phyloP scores from a whole-genome alignment of 1,140 invertebrate genomes.

The Drosophila prosaltans region DNA sequence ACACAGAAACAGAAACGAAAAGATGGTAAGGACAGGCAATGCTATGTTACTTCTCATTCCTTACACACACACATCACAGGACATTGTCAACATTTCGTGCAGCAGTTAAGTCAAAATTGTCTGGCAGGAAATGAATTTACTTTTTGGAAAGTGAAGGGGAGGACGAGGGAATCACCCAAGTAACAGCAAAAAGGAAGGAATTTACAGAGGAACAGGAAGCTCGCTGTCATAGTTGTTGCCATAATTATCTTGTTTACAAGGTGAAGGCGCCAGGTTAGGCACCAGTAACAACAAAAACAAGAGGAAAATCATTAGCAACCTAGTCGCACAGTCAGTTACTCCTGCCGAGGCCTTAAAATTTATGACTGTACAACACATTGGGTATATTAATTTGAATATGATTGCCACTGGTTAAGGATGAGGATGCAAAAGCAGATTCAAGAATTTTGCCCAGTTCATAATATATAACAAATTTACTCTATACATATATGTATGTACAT shows the following conservation, averaged over 20 bases:
- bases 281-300: conserved; percentile 22
- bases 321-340: conserved; percentile 39
- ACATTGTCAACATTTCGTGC: conserved; percentile 75
- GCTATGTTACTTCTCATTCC: conserved; percentile 24
- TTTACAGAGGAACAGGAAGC: conserved; percentile 58
- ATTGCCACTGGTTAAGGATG: conserved; percentile 59
- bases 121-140: conserved; percentile 78
- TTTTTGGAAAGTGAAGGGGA: conserved; percentile 21
- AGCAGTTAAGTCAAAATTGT: conserved; percentile 69
- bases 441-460: conserved; percentile 62
- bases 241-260: conserved; percentile 82
- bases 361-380: conserved; percentile 78
- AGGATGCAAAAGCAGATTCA: conserved; percentile 13
- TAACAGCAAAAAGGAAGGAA: conserved; percentile 20
- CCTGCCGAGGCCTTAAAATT: conserved; percentile 59
- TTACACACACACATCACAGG: conserved; percentile 20
- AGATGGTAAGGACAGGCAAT: not conserved
- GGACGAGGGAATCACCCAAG: conserved; percentile 4
- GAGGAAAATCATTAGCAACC: conserved; percentile 15
- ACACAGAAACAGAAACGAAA: conserved; percentile 18
- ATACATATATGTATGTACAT: conserved; percentile 31
- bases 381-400: conserved; percentile 82
- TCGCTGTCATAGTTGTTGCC: conserved; percentile 80
- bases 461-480: conserved; percentile 55
- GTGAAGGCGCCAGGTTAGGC: conserved; percentile 64